These are phyloP conservation scores for Piscicola geometra DNA, from an alignment of 2,888 invertebrate genomes.

Conservation along the genomic window DNA sequence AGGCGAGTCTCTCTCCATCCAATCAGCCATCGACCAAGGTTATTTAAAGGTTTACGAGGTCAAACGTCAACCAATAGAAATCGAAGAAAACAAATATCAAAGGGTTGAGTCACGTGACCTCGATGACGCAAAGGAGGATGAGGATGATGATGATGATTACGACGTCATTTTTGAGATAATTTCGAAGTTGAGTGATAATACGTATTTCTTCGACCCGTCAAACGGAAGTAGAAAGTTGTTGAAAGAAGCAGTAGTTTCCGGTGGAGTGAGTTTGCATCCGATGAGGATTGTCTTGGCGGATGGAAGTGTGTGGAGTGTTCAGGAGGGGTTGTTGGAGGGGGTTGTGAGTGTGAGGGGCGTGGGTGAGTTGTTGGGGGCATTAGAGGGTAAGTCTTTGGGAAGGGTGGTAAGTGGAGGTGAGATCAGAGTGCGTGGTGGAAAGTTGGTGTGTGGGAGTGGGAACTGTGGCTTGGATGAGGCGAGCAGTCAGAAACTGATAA, in stretches of 20 bases:
- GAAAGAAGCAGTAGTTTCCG: conserved; percentile 48
- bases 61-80: conserved; percentile 12
- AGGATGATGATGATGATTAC: conserved; percentile 15
- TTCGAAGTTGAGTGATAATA: conserved; percentile 9
- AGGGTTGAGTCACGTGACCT: background rate
- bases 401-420: background rate
- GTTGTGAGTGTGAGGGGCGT: conserved; percentile 47
- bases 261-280: conserved; percentile 48
- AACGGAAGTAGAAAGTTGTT: conserved; percentile 55
- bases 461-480: conserved; percentile 85
- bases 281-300: conserved; percentile 46
- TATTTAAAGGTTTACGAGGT: conserved; percentile 39
- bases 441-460: conserved; percentile 65
- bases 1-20: conserved; percentile 41
- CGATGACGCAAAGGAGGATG: background rate
- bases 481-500: conserved; percentile 66
- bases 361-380: conserved; percentile 47
- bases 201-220: conserved; percentile 50
- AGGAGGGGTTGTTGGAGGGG: conserved; percentile 1
- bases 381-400: conserved; percentile 46
- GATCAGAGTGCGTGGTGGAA: conserved; percentile 41
- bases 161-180: background rate
- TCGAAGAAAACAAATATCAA: background rate
- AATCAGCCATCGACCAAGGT: conserved; percentile 42
- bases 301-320: conserved; percentile 5